Percentiles rank a stretch among this genome's conserved stretches.
phyloP scores from a whole-genome alignment of 2,113 vertebrate species.

The Brevimyrus niger region DNA sequence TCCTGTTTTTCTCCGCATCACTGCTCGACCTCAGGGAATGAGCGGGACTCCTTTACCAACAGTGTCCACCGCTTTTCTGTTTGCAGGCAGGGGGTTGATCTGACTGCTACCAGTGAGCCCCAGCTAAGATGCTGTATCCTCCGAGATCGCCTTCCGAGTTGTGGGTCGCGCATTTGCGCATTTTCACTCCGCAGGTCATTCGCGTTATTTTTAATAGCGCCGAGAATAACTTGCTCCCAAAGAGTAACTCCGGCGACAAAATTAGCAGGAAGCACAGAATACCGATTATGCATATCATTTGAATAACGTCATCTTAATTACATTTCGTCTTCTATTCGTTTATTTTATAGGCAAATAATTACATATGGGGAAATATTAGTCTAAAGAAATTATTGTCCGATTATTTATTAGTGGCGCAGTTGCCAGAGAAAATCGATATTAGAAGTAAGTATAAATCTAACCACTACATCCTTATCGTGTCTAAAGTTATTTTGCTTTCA shows the following conservation, averaged over 20 bases:
- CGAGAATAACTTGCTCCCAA: neutral
- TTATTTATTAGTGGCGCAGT: neutral
- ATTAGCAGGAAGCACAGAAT: neutral
- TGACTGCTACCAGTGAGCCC: neutral
- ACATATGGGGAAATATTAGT: neutral
- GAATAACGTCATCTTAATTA: neutral
- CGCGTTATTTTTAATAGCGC: neutral
- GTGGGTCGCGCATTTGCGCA: slow-evolving; percentile 2
- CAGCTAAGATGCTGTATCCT: neutral
- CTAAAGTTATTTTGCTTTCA: neutral
- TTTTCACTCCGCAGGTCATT: neutral
- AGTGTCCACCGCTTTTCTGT: neutral
- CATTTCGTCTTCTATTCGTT: neutral
- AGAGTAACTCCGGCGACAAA: neutral
- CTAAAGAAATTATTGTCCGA: neutral
- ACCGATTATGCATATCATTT: neutral
- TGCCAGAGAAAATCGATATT: neutral
- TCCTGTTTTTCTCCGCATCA: slow-evolving; percentile 11
- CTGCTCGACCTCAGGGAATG: neutral
- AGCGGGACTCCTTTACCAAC: neutral
- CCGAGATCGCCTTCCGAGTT: neutral
- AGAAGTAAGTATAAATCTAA: neutral
- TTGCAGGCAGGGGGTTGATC: neutral
- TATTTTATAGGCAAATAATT: neutral
- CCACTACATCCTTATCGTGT: neutral